Base-by-base conservation (phyloP, 2,113 vertebrate species). In the Cavia porcellus region DNA sequence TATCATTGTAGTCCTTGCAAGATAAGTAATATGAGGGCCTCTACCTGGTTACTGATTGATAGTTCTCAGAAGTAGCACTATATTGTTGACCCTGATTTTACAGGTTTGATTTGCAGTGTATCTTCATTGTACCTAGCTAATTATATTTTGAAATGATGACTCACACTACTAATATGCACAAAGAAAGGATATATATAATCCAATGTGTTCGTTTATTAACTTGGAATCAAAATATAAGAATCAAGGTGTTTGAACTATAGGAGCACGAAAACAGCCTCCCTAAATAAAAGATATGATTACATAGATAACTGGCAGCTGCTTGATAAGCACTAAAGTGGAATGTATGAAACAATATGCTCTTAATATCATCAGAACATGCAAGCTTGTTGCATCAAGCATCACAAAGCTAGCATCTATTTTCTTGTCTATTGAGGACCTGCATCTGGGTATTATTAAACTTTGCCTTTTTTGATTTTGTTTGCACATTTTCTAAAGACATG, bases 301-400 rank as follows among this genome's bases (percentile, higher is more conserved):
- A 47, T 7, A 66, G 38, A 72, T 28, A 20, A 30, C 28, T 12
- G 0, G 30, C 47, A 79, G 11, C 13, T 47, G 28, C 7, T 30
- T 61, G 72, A 10, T 25, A 9, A 61, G 2, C 25, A 45, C 12
- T 59, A 52, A 91, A 38, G 24, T n/a, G 55, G 1, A 72, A 55
- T 9, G 9, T 5, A 24, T 7, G 20, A 20, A 10, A 64, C 5
- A 4, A 11, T 0, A 24, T 5, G 3, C 0, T 47, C 32, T 35
- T 74, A 52, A 79, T 70, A 72, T 32, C 17, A 8, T 70, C 38
- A 38, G 22, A 61, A 35, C 4, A 20, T 8, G 50, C 62, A 68
- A 9, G 20, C 11, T 19, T 57, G 12, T 8, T 3, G 8, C 19
- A n/a, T 32, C 8, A 5, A 68, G 25, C 0, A 45, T 68, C 32